These are phyloP conservation scores for Origma solitaria DNA, from an alignment of 2,113 vertebrate species.

Conservation along the genomic window DNA sequence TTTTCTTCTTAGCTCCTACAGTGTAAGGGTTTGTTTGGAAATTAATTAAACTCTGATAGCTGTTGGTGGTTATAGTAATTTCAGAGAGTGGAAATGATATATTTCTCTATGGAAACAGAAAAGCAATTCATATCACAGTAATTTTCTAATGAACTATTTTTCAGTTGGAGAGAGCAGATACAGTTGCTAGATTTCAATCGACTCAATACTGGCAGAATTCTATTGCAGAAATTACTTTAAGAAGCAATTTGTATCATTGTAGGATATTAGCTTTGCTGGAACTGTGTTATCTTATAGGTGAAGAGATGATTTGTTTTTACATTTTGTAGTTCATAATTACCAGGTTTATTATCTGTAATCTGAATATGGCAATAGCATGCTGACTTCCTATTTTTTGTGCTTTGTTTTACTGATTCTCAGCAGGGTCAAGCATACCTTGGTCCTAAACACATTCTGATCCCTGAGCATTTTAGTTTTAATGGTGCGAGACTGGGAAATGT, in stretches of 20 bases:
- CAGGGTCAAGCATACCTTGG: neutral
- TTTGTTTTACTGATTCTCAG: neutral
- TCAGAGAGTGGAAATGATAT: neutral
- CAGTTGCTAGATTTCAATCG: neutral
- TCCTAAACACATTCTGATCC: neutral
- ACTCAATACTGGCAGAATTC: neutral
- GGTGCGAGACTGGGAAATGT: neutral
- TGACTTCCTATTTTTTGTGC: neutral
- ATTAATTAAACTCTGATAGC: neutral
- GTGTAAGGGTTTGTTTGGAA: neutral
- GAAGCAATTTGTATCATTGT: neutral
- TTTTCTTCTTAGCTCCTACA: neutral
- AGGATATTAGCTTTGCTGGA: neutral
- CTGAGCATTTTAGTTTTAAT: neutral
- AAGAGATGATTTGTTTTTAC: neutral
- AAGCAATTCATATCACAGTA: neutral
- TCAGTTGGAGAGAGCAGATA: neutral
- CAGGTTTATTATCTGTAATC: neutral
- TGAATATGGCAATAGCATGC: fast-evolving
- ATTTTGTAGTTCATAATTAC: neutral
- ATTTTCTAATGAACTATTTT: neutral
- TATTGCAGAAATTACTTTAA: neutral
- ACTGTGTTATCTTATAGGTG: neutral
- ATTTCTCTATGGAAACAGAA: neutral
- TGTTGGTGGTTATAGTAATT: neutral